A percentile compares a stretch with the other conserved stretches of the same genome.
These are phyloP conservation scores for Xestoiulus laeticollis DNA, from an alignment of 2,888 invertebrate species.

Conservation along the genomic window DNA sequence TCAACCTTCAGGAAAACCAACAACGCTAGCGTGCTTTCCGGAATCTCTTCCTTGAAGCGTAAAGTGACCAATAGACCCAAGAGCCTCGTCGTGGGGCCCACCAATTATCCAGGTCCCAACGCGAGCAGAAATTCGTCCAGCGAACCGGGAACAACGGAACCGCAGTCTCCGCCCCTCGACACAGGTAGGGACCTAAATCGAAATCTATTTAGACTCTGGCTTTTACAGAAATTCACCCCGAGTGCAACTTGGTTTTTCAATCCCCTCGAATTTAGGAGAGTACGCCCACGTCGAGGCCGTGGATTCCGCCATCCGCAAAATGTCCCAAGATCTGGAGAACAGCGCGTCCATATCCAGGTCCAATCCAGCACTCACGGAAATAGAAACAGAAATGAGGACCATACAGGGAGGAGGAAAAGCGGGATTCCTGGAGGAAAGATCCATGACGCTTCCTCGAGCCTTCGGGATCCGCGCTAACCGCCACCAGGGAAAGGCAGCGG, in stretches of 20 bases:
- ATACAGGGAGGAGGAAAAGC: not conserved
- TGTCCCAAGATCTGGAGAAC: not conserved
- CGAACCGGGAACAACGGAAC: slow-evolving; percentile 52
- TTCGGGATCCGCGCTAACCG: not conserved
- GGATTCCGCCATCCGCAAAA: not conserved
- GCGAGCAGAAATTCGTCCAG: slow-evolving; percentile 28
- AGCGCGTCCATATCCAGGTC: not conserved
- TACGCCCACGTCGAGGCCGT: not conserved
- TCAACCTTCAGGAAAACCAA: slow-evolving; percentile 36
- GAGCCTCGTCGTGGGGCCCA: slow-evolving; percentile 47
- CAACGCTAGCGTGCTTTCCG: slow-evolving; percentile 11
- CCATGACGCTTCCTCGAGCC: not conserved
- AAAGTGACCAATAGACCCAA: slow-evolving; percentile 52
- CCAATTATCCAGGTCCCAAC: not conserved
- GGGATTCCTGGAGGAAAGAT: not conserved
- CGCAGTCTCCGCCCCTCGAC: slow-evolving; percentile 49
- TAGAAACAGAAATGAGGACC: slow-evolving; percentile 31
- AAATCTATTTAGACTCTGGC: too few species aligned
- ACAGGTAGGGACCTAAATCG: too few species aligned
- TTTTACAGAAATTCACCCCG: too few species aligned
- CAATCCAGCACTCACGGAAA: not conserved
- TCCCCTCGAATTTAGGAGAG: not conserved
- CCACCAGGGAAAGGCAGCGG: not conserved
- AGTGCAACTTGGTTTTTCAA: not conserved
- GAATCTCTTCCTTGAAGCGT: slow-evolving; percentile 51